A percentile compares a stretch with the other conserved stretches of the same genome.
These are phyloP conservation scores for Zonotrichia albicollis DNA, from an alignment of 2,797 vertebrate species.

Conservation along the genomic window DNA sequence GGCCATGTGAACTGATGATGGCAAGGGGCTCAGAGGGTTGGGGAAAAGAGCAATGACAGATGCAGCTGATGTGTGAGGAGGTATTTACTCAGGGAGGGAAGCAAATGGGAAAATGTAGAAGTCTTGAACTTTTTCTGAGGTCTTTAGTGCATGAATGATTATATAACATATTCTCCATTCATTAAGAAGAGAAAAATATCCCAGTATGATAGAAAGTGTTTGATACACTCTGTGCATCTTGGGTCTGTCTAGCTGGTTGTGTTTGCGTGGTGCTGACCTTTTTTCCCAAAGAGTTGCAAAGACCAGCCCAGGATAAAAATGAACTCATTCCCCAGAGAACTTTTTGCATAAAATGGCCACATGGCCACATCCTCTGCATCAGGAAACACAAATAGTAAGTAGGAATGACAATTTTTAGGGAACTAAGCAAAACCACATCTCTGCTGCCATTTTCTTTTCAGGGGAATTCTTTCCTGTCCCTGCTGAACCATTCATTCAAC, in stretches of 20 bases:
- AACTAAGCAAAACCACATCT: neutral
- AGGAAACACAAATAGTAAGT: neutral
- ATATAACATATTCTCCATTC: neutral
- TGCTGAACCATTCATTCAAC: neutral
- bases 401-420: neutral
- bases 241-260: neutral
- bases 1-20: rapidly evolving
- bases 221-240: neutral
- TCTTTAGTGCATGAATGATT: neutral
- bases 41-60: neutral
- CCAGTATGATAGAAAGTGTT: neutral
- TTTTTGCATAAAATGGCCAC: neutral
- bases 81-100: neutral
- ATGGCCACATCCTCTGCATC: neutral
- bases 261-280: neutral
- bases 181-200: neutral
- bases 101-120: neutral
- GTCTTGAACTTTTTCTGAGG: neutral
- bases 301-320: neutral
- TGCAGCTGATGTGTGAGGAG: neutral
- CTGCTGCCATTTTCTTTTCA: neutral
- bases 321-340: neutral
- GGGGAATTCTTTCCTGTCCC: neutral
- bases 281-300: neutral
- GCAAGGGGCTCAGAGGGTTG: neutral